These are phyloP conservation scores for Austrolebias charrua DNA, from an alignment of 2,797 vertebrate genomes.

Conservation along the genomic window DNA sequence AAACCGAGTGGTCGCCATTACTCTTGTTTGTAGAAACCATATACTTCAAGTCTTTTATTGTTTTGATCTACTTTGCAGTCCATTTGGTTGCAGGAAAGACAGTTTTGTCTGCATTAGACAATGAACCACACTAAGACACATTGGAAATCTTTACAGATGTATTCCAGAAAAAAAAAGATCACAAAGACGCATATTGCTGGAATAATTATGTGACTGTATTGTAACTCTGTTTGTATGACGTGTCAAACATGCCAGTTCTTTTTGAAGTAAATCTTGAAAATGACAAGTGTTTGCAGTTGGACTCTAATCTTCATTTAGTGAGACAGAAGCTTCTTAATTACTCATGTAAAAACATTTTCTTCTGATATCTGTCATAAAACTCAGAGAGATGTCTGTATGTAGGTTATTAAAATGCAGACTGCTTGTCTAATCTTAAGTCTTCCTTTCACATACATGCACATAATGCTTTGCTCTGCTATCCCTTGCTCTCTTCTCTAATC, in stretches of 20 bases:
- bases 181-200: slow-evolving; percentile 1
- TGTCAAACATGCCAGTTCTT: slow-evolving; percentile 24
- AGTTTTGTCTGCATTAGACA: not conserved
- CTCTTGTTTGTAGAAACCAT: slow-evolving; percentile 37
- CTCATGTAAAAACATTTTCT: slow-evolving; percentile 30
- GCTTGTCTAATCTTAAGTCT: slow-evolving; percentile 49
- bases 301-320: slow-evolving; percentile 33
- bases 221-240: not conserved
- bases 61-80: slow-evolving; percentile 13
- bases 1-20: slow-evolving; percentile 9
- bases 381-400: slow-evolving; percentile 38
- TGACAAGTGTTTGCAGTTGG: slow-evolving; percentile 39
- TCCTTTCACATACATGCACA: slow-evolving; percentile 36
- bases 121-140: slow-evolving; percentile 3
- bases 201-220: slow-evolving; percentile 10
- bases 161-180: not conserved
- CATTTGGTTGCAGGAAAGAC: not conserved
- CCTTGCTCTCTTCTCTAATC: slow-evolving; percentile 52
- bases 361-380: slow-evolving; percentile 40
- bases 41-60: slow-evolving; percentile 24
- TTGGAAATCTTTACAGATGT: slow-evolving; percentile 8
- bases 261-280: slow-evolving; percentile 20
- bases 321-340: slow-evolving; percentile 30
- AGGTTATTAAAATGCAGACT: slow-evolving; percentile 56
- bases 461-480: slow-evolving; percentile 45